Evolutionary conservation across 2,888 invertebrate genomes (phyloP), one percentile per base, ranked within the genome.

Genomic region (Mylabris sibirica): DNA sequence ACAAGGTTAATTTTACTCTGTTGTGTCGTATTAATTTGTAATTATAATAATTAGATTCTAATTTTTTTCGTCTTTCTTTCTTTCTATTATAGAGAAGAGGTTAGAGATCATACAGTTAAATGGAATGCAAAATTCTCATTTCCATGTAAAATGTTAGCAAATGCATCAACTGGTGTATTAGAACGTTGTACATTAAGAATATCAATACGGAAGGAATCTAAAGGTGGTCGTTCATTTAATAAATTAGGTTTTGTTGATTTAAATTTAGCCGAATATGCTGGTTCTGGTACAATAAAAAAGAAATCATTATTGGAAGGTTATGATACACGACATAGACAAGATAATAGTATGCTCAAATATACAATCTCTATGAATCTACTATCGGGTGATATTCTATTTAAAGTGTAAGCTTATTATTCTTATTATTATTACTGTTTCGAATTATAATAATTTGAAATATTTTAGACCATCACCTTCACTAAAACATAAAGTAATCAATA

Each of bases 241-340:
- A 99, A 99, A 89, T 90, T 99, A 80, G 99, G 99, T 77, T 99
- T 97, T 89, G 97, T 95, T 79, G 98, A 98, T 87, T 89, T 99
- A 81, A 98, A 99, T 88, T 90, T 99, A 83, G 96, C 98, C 69
- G 97, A 98, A 87, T 95, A 95, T 86, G 98, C 99, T 66, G 98
- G 97, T 73, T 93, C 96, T 53, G 98, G 98, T 53, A 89, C 92
- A 80, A 92, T 93, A 69, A 90, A 92, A 78, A 90, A 95, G 75
- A 92, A 95, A 79, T 98, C 95, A 85, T 90, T 99, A 74, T 89
- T 99, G 72, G 98, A 98, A 87, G 99, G 98, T 20, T 99, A 99
- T 87, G 97, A 97, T 86, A 90, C 92, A 73, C 90, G 94, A 75
- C 94, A 95, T 82, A 89, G 99, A 65, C 96, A 97, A 85, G 98